Conservation (phyloP, 1,140 invertebrate species). For the Saccostrea echinata region DNA sequence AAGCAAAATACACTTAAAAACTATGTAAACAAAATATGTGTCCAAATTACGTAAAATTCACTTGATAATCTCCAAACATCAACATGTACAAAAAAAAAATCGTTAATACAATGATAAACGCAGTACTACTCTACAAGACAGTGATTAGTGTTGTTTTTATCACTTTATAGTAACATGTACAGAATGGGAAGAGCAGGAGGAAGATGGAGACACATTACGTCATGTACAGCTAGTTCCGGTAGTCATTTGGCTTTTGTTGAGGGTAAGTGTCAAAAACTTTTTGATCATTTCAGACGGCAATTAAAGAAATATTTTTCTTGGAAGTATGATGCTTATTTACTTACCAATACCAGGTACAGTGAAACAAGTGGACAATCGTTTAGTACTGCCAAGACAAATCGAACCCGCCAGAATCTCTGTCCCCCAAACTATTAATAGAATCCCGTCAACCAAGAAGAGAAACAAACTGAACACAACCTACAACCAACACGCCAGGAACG, state of each 20-base stretch:
- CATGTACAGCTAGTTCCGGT: conserved; percentile 68
- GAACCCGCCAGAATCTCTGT: conserved; percentile 18
- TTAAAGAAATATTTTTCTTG: too few species aligned
- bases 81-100: too few species aligned
- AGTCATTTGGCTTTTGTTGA: conserved; percentile 73
- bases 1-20: conserved; percentile 50
- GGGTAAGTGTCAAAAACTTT: conserved; percentile 59
- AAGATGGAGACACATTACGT: conserved; percentile 73
- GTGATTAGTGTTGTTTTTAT: too few species aligned
- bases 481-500: conserved; percentile 64
- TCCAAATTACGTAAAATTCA: conserved; percentile 47
- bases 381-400: conserved; percentile 31
- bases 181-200: conserved; percentile 70
- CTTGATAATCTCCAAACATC: conserved; percentile 41
- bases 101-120: too few species aligned
- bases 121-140: too few species aligned
- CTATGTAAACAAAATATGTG: conserved; percentile 54
- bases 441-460: conserved; percentile 36
- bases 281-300: background rate
- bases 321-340: too few species aligned
- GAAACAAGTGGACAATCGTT: conserved; percentile 60
- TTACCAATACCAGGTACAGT: conserved; percentile 61
- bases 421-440: background rate
- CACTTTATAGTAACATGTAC: conserved; percentile 50
- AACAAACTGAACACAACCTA: conserved; percentile 53